Evolutionary conservation across 1,140 invertebrate species (phyloP).

Genomic region (Leucophenga varia): DNA sequence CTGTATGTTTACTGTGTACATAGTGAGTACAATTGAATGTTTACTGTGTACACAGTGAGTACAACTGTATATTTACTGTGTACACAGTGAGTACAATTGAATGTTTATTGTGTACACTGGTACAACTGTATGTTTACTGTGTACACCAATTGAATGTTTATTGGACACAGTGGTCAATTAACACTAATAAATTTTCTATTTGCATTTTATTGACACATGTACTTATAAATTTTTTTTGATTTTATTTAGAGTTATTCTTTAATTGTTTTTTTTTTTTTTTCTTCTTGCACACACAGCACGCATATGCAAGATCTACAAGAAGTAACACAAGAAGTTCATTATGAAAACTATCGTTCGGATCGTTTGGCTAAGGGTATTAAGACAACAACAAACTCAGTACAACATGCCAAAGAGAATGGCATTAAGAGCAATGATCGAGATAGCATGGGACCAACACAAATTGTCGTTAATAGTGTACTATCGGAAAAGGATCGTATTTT

Average conservation of each 20-base stretch:
- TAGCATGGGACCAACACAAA: constrained; percentile 22
- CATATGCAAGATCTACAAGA: constrained; percentile 97
- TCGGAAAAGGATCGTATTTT: constrained; percentile 80
- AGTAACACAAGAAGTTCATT: constrained; percentile 93
- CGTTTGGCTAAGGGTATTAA: constrained; percentile 78
- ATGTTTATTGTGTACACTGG: too few relatives aligned
- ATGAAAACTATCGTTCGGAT: constrained; percentile 93
- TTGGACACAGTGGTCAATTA: too few relatives aligned
- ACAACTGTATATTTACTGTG: too few relatives aligned
- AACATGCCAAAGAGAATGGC: constrained; percentile 40
- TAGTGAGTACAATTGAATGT: too few relatives aligned
- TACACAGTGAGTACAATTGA: too few relatives aligned
- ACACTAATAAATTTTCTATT: constrained; percentile 3
- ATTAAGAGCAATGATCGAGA: constrained; percentile 38
- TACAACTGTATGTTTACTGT: too few relatives aligned
- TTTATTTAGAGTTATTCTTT: constrained; percentile 13
- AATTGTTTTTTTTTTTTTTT: not conserved
- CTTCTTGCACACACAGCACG: constrained; percentile 63
- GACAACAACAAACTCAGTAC: constrained; percentile 16
- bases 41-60: too few relatives aligned
- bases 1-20: too few relatives aligned
- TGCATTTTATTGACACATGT: too few relatives aligned
- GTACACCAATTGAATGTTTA: too few relatives aligned
- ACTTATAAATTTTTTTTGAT: too few relatives aligned
- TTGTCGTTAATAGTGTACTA: constrained; percentile 48